Conservation (phyloP, 2,888 invertebrate genomes). For the Drosophila glabriapex region DNA sequence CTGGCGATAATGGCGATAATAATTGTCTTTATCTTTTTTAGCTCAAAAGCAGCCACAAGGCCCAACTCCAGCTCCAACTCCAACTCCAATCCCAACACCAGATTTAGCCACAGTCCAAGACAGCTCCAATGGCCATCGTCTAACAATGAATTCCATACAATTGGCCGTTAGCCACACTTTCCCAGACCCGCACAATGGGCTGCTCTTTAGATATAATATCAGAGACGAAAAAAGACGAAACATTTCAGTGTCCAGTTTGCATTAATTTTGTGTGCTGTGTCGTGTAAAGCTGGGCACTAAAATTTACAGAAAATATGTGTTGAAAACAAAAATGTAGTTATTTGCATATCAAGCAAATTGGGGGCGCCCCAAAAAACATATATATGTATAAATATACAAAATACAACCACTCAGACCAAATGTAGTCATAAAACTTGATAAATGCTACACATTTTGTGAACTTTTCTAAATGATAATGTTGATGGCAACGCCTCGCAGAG, state of each 20-base stretch:
- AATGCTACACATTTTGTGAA: conserved; percentile 62
- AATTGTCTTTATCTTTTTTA: conserved; percentile 80
- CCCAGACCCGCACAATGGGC: conserved; percentile 75
- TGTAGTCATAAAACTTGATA: conserved; percentile 75
- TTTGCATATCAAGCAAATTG: conserved; percentile 75
- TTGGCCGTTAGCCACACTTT: conserved; percentile 69
- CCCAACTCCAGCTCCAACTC: background rate
- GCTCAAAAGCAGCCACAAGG: conserved; percentile 63
- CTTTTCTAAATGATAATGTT: conserved; percentile 53
- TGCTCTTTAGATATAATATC: conserved; percentile 50
- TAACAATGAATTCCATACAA: conserved; percentile 64
- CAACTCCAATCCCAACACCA: background rate
- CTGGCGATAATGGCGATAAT: conserved; percentile 80
- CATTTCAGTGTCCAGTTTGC: conserved; percentile 69
- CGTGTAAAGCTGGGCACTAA: conserved; percentile 58
- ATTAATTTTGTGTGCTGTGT: conserved; percentile 50
- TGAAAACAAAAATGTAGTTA: conserved; percentile 68
- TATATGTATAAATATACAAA: conserved; percentile 1
- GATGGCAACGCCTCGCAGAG: conserved; percentile 33
- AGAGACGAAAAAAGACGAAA: conserved; percentile 33
- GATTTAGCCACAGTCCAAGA: conserved; percentile 7
- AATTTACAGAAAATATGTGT: conserved; percentile 74
- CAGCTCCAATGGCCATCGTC: conserved; percentile 22
- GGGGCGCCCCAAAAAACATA: conserved; percentile 29
- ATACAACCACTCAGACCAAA: conserved; percentile 45